Percentiles rank a stretch among this genome's conserved stretches.
These are phyloP conservation scores for Dicrurus megarhynchus DNA, from an alignment of 2,113 vertebrate genomes.

Conservation along the genomic window DNA sequence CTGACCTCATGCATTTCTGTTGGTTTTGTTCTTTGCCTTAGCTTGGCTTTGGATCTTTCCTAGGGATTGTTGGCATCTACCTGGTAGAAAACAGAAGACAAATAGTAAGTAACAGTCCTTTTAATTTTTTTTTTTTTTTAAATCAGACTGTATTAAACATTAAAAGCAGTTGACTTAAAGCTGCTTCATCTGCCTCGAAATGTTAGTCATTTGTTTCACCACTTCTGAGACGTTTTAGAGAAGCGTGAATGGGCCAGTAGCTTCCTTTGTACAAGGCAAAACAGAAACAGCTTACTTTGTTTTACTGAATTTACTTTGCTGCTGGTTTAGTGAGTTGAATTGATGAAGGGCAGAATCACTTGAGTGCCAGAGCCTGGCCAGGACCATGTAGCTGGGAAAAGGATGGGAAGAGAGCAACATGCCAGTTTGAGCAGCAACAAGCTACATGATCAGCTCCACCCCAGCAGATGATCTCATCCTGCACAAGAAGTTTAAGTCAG, in stretches of 20 bases:
- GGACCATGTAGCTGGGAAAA: not conserved
- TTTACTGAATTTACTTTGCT: not conserved
- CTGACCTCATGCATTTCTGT: not conserved
- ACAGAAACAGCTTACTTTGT: not conserved
- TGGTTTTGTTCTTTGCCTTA: slow-evolving; percentile 65
- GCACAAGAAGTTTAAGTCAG: not conserved
- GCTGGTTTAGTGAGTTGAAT: not conserved
- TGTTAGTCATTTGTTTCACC: not conserved
- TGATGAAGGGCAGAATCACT: not conserved
- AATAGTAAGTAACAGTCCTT: slow-evolving; percentile 81
- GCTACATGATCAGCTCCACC: not conserved
- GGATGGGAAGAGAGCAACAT: not conserved
- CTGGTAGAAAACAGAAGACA: slow-evolving; percentile 92
- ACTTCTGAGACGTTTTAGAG: not conserved
- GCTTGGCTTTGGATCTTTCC: slow-evolving; percentile 93
- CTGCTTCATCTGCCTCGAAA: not conserved
- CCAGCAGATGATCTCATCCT: not conserved
- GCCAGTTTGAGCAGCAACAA: not conserved
- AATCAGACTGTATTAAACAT: not conserved
- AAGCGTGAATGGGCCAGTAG: not conserved
- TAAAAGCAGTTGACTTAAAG: not conserved
- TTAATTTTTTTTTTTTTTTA: fast-evolving
- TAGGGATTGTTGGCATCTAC: slow-evolving; percentile 88
- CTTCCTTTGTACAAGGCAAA: not conserved
- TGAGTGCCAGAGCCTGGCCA: not conserved